These are phyloP conservation scores for Papilio helenus DNA, from an alignment of 1,140 invertebrate genomes.

Conservation along the genomic window DNA sequence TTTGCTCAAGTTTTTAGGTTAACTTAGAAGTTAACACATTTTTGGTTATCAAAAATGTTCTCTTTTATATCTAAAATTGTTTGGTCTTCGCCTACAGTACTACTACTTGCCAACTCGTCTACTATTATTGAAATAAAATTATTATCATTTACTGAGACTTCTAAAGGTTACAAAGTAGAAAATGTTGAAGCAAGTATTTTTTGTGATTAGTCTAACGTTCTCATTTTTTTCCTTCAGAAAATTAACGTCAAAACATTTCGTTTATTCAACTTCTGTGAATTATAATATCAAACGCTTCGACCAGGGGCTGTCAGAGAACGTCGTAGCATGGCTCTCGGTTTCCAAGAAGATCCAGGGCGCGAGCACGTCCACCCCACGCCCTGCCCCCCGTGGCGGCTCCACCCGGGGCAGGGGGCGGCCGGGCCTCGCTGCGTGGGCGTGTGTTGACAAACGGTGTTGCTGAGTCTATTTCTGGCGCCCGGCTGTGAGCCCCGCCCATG, in stretches of 20 bases:
- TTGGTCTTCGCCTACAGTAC: too few species aligned
- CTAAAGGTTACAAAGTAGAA: too few species aligned
- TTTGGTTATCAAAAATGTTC: too few species aligned
- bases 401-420: constrained; percentile 42
- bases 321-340: background rate
- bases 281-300: background rate
- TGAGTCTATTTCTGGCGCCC: constrained; percentile 67
- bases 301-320: background rate
- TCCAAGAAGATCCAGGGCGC: constrained; percentile 38
- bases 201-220: background rate
- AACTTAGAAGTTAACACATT: background rate
- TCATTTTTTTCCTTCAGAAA: background rate
- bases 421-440: constrained; percentile 63
- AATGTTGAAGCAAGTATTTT: background rate
- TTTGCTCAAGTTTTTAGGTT: background rate
- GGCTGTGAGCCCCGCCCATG: constrained; percentile 61
- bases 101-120: too few species aligned
- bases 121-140: too few species aligned
- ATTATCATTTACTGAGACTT: too few species aligned
- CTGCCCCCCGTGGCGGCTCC: constrained; percentile 33
- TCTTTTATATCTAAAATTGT: too few species aligned
- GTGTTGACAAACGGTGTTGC: constrained; percentile 77
- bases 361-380: constrained; percentile 15
- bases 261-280: background rate
- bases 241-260: background rate